Evolutionary conservation across 2,113 vertebrate species (phyloP).

Genomic region (Lynx canadensis): DNA sequence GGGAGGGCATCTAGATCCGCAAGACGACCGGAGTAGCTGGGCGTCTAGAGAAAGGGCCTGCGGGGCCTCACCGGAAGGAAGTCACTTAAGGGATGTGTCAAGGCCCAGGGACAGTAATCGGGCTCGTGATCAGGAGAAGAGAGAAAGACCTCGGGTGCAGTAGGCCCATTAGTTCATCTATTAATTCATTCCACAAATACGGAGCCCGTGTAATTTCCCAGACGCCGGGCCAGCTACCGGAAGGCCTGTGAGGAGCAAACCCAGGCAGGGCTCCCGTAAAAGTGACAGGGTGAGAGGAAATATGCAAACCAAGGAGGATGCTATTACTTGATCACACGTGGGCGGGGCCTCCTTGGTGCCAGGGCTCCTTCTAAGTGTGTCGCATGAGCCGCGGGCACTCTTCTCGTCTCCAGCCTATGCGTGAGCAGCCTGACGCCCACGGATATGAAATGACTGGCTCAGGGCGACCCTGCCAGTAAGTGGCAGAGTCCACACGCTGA

Average conservation of each 20-base stretch:
- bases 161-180: not conserved
- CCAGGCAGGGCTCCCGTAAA: not conserved
- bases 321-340: too few relatives aligned
- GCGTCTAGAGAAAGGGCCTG: not conserved
- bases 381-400: not conserved
- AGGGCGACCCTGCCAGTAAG: not conserved
- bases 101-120: not conserved
- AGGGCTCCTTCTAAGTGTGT: not conserved
- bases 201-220: not conserved
- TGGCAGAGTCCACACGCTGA: not conserved
- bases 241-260: not conserved
- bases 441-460: not conserved
- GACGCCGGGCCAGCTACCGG: not conserved
- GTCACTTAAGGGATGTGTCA: not conserved
- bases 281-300: too few relatives aligned
- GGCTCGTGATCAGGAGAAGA: not conserved
- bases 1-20: not conserved
- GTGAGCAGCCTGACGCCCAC: not conserved
- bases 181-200: conserved; percentile 25
- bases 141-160: not conserved
- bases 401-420: not conserved
- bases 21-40: not conserved
- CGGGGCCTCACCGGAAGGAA: not conserved
- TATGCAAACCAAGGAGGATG: too few relatives aligned
- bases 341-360: not conserved